Evolutionary conservation across 1,140 invertebrate genomes (phyloP), one percentile per base, ranked within the genome.

Genomic region (Trypoxylus dichotomus): DNA sequence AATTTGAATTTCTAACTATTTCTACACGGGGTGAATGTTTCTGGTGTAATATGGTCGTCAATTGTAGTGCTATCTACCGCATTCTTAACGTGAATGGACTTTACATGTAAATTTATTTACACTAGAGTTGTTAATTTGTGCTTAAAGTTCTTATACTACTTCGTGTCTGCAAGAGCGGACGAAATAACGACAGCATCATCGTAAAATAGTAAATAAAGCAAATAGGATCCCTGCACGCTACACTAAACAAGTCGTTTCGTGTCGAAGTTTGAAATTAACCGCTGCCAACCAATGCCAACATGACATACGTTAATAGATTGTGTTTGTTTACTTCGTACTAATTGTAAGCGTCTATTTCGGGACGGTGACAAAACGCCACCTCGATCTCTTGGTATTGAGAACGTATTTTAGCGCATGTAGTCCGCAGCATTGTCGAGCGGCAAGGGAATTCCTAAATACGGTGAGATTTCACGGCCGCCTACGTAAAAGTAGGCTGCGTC

Each of bases 201-300:
- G 47, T 54, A 54, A 54, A 54, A 54, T n/a, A 54, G 47, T 54
- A n/a, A 54, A 54, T 54, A 54, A 54, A 54, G 19, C 47, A 54
- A 54, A n/a, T 7, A 19, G 2, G 47, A 54, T n/a, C 19, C 15
- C 47, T n/a, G 19, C 10, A 54, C 11, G 11, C 3, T 47, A 19
- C 19, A 54, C 19, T 54, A 54, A n/a, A 19, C 15, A n/a, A 7
- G 15, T 54, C 47, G 47, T 54, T 54, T n/a, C 47, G 47, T 1
- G 19, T 54, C 19, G 47, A 54, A 19, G 19, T 54, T 54, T 19
- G 47, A n/a, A 54, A 54, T 54, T 54, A 54, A 54, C 47, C 2
- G 47, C 47, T n/a, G 32, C 32, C 47, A 19, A 19, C 19, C 19
- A 19, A 54, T 2, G 32, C 2, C 10, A 37, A 37, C 19, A 54